Base-by-base conservation (phyloP, 2,888 invertebrate species). In the Acholoe squamosa region DNA sequence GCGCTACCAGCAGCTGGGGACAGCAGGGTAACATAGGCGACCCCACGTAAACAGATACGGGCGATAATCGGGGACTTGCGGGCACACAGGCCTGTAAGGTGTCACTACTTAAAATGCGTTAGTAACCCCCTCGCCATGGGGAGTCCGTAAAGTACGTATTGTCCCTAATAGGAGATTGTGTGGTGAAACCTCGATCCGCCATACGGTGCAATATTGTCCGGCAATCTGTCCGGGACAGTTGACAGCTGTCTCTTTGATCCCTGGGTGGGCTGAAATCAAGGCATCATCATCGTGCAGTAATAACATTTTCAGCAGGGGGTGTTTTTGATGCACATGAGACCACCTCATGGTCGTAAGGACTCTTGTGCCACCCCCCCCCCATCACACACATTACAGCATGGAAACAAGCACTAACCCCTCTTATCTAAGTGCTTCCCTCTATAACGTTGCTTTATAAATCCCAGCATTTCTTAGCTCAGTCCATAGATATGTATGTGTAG, bases 121-220 rank as follows among this genome's bases (percentile, higher is more conserved):
- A 25, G 25, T 14, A 25, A 28, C 28, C 71, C 71, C 61, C 31
- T 0, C 71, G n/a, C 71, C 71, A 25, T 25, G 25, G 71, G 71
- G 71, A 22, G 31, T 28, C 71, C 16, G 14, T n/a, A 71, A 25
- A 28, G 71, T 7, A 22, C 28, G 71, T 28, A 28, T 71, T 71
- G 71, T 71, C 28, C 12, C 71, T 71, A 71, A 71, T 71, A 71
- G 31, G 28, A 28, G 71, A n/a, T 0, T 71, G 71, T 25, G 71
- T 71, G 25, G 71, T 71, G 71, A 71, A 25, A 71, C 71, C 71
- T 71, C 25, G 71, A 71, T 71, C 71, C 28, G 71, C 71, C 71
- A 71, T 71, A 71, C 71, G 71, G 71, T 28, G 71, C 71, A 25
- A 71, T 71, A 71, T 71, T 71, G 71, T 71, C 71, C 28, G 28